Evolutionary conservation across 2,888 invertebrate genomes (phyloP).

Genomic region (Atrina japonica): DNA sequence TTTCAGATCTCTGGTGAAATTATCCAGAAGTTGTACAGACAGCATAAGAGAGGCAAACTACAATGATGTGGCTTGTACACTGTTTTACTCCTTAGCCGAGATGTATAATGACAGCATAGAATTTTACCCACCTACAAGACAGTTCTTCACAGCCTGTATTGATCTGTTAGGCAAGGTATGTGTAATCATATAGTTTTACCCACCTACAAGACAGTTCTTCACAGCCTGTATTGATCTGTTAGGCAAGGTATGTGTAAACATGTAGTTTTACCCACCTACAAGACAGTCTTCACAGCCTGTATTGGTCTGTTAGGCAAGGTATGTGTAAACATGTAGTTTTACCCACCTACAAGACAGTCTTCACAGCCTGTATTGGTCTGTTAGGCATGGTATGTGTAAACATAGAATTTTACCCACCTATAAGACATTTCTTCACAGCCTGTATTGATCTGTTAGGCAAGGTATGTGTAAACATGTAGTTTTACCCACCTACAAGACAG

Average conservation of each 20-base stretch:
- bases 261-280: slow-evolving; percentile 86
- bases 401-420: slow-evolving; percentile 86
- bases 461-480: slow-evolving; percentile 82
- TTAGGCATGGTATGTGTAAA: slow-evolving; percentile 85
- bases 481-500: slow-evolving; percentile 87
- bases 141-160: slow-evolving; percentile 86
- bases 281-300: slow-evolving; percentile 86
- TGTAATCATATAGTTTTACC: slow-evolving; percentile 84
- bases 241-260: slow-evolving; percentile 84
- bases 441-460: slow-evolving; percentile 87
- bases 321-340: slow-evolving; percentile 83
- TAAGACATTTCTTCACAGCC: slow-evolving; percentile 86
- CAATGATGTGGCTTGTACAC: slow-evolving; percentile 67
- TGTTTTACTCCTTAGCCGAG: slow-evolving; percentile 86
- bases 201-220: slow-evolving; percentile 87
- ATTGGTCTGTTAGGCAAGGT: slow-evolving; percentile 87
- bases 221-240: slow-evolving; percentile 86
- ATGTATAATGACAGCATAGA: slow-evolving; percentile 86
- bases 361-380: slow-evolving; percentile 86
- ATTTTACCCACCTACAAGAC: slow-evolving; percentile 87
- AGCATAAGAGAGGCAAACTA: slow-evolving; percentile 43
- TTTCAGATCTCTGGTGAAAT: slow-evolving; percentile 71
- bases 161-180: slow-evolving; percentile 86
- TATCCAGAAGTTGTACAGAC: slow-evolving; percentile 64
- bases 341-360: slow-evolving; percentile 87